Conservation (phyloP, 2,113 vertebrate genomes). For the Chaenogobius annularis region DNA sequence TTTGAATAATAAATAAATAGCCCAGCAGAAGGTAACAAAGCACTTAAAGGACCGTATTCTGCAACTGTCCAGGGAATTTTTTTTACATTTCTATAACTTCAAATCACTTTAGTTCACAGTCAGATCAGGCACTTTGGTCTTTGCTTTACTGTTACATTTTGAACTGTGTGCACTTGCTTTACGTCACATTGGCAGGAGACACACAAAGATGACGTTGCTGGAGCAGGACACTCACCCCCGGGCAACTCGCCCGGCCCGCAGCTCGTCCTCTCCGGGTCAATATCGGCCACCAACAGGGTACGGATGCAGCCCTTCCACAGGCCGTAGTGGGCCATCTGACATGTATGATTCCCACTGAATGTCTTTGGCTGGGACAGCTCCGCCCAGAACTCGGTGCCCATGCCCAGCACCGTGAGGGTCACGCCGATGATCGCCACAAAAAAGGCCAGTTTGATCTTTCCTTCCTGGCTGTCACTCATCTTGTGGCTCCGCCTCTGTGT, state of each 20-base stretch:
- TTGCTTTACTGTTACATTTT: no score
- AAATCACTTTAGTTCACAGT: no score
- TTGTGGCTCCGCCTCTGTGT: constrained; percentile 70
- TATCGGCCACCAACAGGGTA: constrained; percentile 82
- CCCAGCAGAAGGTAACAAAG: neutral
- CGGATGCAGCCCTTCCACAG: constrained; percentile 88
- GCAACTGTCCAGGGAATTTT: neutral
- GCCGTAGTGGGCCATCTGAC: constrained; percentile 83
- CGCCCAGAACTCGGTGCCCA: constrained; percentile 92
- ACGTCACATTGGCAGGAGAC: no score
- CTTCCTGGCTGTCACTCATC: constrained; percentile 82
- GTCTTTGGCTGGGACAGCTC: constrained; percentile 82
- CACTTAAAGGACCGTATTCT: neutral
- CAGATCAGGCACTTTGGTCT: no score
- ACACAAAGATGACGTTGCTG: neutral
- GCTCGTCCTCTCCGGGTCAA: constrained; percentile 79
- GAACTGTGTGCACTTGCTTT: no score
- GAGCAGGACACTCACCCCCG: constrained; percentile 84
- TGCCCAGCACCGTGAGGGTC: constrained; percentile 82
- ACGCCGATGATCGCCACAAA: constrained; percentile 80
- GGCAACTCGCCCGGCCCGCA: constrained; percentile 85
- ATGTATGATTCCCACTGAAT: constrained; percentile 80
- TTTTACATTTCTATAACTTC: no score
- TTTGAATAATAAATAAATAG: neutral
- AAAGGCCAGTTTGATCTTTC: constrained; percentile 85